phyloP scores from a whole-genome alignment of 2,797 vertebrate species.

The Pseudotriccus pelzelni region DNA sequence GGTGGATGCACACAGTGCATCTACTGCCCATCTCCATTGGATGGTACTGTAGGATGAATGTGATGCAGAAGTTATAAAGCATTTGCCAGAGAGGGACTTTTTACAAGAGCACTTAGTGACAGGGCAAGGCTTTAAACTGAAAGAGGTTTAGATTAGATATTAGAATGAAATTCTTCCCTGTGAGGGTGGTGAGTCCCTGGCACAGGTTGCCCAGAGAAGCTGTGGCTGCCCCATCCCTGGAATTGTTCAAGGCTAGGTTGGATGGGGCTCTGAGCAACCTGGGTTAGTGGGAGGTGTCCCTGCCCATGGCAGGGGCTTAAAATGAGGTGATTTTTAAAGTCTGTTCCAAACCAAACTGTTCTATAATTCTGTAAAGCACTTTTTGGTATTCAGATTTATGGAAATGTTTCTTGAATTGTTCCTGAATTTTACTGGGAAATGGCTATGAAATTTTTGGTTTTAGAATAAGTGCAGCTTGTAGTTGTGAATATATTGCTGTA shows the following conservation, averaged over 20 bases:
- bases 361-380: neutral
- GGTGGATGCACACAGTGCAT: neutral
- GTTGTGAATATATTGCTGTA: neutral
- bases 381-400: neutral
- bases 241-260: neutral
- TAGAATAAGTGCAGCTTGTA: neutral
- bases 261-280: neutral
- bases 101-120: neutral
- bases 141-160: neutral
- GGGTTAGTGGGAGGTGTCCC: neutral
- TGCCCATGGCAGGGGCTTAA: neutral
- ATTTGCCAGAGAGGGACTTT: neutral
- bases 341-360: neutral
- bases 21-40: neutral
- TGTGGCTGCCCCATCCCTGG: neutral
- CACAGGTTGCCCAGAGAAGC: neutral
- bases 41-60: neutral
- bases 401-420: neutral
- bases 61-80: neutral
- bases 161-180: neutral
- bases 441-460: neutral
- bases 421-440: neutral
- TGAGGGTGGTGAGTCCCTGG: neutral
- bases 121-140: neutral
- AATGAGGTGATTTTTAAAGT: neutral